Evolutionary conservation across 2,113 vertebrate genomes (phyloP), one percentile per base, ranked within the genome.

Genomic region (Anhinga rufa): DNA sequence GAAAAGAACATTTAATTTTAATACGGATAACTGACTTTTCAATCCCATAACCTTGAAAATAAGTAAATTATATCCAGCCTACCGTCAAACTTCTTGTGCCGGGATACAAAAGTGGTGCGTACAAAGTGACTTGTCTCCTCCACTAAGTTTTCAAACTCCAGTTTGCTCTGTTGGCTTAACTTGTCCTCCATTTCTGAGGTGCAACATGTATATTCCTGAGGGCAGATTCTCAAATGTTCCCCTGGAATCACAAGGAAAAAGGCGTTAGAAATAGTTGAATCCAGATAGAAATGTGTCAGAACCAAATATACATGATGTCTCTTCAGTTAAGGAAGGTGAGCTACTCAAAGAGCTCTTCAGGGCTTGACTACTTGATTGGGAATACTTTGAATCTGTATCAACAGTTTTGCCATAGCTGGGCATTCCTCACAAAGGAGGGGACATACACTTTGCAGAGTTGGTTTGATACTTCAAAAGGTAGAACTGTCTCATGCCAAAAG

Each of bases 41-140:
- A 81, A 93, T 84, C 31, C 14, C 32, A 49, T 46, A 95, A 85
- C 66, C 81, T 77, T 88, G 88, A 81, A 86, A 95, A 89, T 28
- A 96, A 91, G n/a, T 61, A 79, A 86, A 79, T 64, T 26, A 57
- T 3, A 11, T 13, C 28, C 62, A 61, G 94, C 99, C 96, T 98
- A 99, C 99, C 99, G 1, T 99, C 99, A 97, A 99, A 99, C 95
- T 98, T 99, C 98, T 99, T 99, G 97, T 99, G 99, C 81, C 99
- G 98, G 72, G 99, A 99, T 88, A 99, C 98, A 74, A 99, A 99
- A 6, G 99, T 99, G 90, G 98, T 99, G 38, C 99, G 98, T 55
- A 99, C 97, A n/a, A 98, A 98, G 85, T 99, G 98, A 94, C 99
- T 99, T 5, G 98, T 98, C 97, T 99, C 99, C 34, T 99, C 99